Evolutionary conservation across 2,888 invertebrate species (phyloP).

Genomic region (Gasteruption jaculator): DNA sequence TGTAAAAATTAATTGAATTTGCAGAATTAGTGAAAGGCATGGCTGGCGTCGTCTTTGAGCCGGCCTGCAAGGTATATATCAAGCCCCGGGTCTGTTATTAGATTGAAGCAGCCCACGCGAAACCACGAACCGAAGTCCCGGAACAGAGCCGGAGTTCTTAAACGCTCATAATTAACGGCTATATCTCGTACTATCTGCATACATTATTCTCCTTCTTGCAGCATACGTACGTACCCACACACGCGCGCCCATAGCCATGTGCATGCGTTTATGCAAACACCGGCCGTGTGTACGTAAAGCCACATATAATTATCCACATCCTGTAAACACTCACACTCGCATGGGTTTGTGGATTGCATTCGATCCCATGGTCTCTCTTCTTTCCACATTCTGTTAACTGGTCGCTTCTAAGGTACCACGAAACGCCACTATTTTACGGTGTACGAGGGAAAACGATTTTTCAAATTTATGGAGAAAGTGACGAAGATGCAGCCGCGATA

Average conservation of each 20-base stretch:
- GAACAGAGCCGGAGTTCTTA: slow-evolving; percentile 31
- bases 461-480: too few relatives aligned
- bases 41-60: too few relatives aligned
- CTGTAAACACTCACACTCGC: slow-evolving; percentile 13
- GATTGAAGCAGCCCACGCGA: slow-evolving; percentile 41
- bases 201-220: slow-evolving; percentile 30
- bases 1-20: slow-evolving; percentile 19
- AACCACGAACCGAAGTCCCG: slow-evolving; percentile 18
- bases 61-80: too few relatives aligned
- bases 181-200: slow-evolving; percentile 38
- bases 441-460: slow-evolving; percentile 5
- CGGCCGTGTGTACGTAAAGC: slow-evolving; percentile 21
- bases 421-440: slow-evolving; percentile 7
- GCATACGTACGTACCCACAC: slow-evolving; percentile 13
- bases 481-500: too few relatives aligned
- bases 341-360: too few relatives aligned
- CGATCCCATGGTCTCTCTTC: too few relatives aligned
- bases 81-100: too few relatives aligned
- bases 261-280: too few relatives aligned
- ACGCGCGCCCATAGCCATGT: too few relatives aligned
- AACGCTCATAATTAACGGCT: slow-evolving; percentile 42
- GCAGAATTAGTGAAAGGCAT: slow-evolving; percentile 1
- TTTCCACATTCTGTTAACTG: slow-evolving; percentile 6
- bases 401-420: slow-evolving; percentile 12
- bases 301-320: slow-evolving; percentile 36